phyloP scores from a whole-genome alignment of 2,888 invertebrate genomes.

The Pollenia labialis region DNA sequence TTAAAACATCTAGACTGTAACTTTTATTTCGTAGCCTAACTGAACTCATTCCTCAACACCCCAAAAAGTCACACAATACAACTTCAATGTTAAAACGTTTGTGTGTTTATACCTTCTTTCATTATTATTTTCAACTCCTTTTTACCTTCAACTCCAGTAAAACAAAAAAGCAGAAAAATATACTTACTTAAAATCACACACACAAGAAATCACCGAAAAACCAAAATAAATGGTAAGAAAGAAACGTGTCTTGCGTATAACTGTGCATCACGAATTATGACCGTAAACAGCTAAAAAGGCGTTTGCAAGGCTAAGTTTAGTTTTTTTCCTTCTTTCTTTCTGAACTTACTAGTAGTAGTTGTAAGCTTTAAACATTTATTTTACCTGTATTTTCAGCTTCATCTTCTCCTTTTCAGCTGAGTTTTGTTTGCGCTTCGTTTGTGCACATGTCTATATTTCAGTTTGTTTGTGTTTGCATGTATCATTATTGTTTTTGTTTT shows the following conservation, averaged over 20 bases:
- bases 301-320: slow-evolving; percentile 64
- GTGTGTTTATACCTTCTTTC: slow-evolving; percentile 18
- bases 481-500: slow-evolving; percentile 57
- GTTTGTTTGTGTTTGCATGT: neutral
- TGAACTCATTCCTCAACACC: neutral
- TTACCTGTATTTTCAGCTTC: slow-evolving; percentile 4
- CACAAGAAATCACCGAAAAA: slow-evolving; percentile 33
- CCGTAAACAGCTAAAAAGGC: slow-evolving; percentile 67
- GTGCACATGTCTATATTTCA: neutral
- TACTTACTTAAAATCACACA: slow-evolving; percentile 15
- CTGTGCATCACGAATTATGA: slow-evolving; percentile 74
- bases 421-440: slow-evolving; percentile 30
- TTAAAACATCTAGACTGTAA: neutral
- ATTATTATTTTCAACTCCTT: slow-evolving; percentile 49
- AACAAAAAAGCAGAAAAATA: neutral
- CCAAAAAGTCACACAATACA: neutral
- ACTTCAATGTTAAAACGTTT: slow-evolving; percentile 12
- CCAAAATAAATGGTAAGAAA: slow-evolving; percentile 43
- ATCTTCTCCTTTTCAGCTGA: neutral
- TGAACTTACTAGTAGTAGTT: slow-evolving; percentile 22
- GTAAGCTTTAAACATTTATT: slow-evolving; percentile 25
- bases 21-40: neutral
- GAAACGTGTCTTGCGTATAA: slow-evolving; percentile 74
- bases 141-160: slow-evolving; percentile 40
- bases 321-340: neutral